Evolutionary conservation across 2,113 vertebrate species (phyloP).

Genomic region (Xenotilapia flavipinnis): DNA sequence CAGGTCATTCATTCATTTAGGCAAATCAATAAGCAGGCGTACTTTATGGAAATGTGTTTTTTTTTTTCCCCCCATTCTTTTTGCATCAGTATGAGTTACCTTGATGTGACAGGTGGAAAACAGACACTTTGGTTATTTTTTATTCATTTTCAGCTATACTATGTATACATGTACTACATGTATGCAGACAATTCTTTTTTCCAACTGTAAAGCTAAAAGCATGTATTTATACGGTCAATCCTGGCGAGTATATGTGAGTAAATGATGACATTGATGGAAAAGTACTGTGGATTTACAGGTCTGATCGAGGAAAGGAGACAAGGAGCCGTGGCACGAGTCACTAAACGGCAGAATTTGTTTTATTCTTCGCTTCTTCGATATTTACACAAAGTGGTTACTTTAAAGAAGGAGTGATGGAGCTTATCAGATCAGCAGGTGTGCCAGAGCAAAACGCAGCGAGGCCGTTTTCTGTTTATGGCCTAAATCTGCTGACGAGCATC

Average conservation of each 20-base stretch:
- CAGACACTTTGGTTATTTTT: not conserved
- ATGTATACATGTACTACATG: not conserved
- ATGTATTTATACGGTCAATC: not conserved
- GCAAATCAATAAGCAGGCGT: not conserved
- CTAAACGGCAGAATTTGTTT: not conserved
- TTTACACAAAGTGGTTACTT: not conserved
- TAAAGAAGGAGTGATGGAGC: not conserved
- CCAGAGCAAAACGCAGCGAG: not conserved
- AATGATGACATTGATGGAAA: not conserved
- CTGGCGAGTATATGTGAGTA: not conserved
- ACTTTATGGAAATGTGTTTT: not conserved
- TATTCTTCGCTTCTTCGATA: not conserved
- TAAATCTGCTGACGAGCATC: not conserved
- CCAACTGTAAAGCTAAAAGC: not conserved
- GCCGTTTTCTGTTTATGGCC: not conserved
- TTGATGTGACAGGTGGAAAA: not conserved
- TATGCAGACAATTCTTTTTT: rapidly evolving
- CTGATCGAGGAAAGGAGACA: not conserved
- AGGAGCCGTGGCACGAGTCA: not conserved
- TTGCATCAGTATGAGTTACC: not conserved
- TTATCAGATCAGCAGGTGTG: not conserved
- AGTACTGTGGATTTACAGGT: not conserved
- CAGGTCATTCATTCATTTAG: not conserved
- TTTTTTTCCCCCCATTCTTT: not conserved
- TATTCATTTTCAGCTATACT: not conserved